These are phyloP conservation scores for Phyllostomus hastatus DNA, from an alignment of 2,113 vertebrate species.

Conservation along the genomic window DNA sequence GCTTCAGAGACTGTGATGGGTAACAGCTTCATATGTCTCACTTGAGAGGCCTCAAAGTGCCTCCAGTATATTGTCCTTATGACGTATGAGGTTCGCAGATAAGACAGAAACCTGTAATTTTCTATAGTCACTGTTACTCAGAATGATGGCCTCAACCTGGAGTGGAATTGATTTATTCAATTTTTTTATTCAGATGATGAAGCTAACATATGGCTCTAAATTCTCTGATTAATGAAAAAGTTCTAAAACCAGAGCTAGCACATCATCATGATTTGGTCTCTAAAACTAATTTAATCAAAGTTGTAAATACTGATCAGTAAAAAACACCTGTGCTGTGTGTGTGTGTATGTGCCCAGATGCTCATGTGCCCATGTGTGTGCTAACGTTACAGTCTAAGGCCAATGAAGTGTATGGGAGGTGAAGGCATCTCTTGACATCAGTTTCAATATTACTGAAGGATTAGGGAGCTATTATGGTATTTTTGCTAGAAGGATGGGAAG, in stretches of 20 bases:
- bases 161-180: conserved; percentile 34
- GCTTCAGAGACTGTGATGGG: neutral
- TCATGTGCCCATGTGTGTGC: no score
- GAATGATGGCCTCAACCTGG: conserved; percentile 15
- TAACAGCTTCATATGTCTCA: conserved; percentile 54
- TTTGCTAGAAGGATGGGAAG: neutral
- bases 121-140: conserved; percentile 32
- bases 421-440: neutral
- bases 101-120: conserved; percentile 46
- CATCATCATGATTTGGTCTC: neutral
- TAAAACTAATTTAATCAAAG: conserved; percentile 4
- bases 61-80: conserved; percentile 46
- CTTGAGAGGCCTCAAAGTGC: neutral
- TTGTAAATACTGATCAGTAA: neutral
- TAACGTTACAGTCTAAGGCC: neutral
- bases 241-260: neutral
- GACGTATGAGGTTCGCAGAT: conserved; percentile 48
- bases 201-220: conserved; percentile 22
- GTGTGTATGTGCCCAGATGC: neutral
- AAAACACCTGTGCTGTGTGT: neutral
- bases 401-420: neutral
- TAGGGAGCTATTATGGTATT: neutral
- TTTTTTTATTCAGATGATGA: conserved; percentile 14
- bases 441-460: neutral
- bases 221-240: conserved; percentile 13